Conservation (phyloP, 1,140 invertebrate genomes). For the Danaus plexippus region DNA sequence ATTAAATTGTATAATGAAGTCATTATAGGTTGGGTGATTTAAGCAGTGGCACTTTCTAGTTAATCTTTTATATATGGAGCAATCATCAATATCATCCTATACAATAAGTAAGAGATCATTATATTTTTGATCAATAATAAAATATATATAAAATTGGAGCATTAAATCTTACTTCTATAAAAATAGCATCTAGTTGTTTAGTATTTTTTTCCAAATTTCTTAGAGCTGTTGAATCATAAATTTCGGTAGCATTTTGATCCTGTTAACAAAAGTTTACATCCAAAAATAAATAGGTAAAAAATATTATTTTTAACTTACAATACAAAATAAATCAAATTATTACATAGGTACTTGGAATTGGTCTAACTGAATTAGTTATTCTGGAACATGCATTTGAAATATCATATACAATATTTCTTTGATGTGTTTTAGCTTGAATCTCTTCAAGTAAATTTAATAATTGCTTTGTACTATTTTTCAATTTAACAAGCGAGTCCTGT, state of each 20-base stretch:
- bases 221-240: constrained; percentile 14
- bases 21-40: constrained; percentile 47
- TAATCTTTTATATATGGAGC: constrained; percentile 52
- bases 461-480: constrained; percentile 54
- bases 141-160: background rate
- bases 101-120: constrained; percentile 5
- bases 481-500: constrained; percentile 34
- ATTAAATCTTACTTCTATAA: constrained; percentile 26
- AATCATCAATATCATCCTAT: constrained; percentile 46
- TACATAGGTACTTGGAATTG: constrained; percentile 9
- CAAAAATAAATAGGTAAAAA: too few species aligned
- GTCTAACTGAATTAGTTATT: constrained; percentile 10
- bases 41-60: constrained; percentile 56
- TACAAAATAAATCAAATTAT: background rate
- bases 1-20: constrained; percentile 60
- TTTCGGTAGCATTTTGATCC: constrained; percentile 1
- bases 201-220: constrained; percentile 33
- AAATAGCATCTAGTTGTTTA: constrained; percentile 33
- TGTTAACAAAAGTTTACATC: background rate
- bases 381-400: constrained; percentile 12
- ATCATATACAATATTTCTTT: constrained; percentile 11
- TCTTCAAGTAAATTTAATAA: constrained; percentile 42
- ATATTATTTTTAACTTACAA: background rate
- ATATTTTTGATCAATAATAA: background rate
- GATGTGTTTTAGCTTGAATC: constrained; percentile 40